phyloP scores from a whole-genome alignment of 2,888 invertebrate species.

The Clistopyga incitator region DNA sequence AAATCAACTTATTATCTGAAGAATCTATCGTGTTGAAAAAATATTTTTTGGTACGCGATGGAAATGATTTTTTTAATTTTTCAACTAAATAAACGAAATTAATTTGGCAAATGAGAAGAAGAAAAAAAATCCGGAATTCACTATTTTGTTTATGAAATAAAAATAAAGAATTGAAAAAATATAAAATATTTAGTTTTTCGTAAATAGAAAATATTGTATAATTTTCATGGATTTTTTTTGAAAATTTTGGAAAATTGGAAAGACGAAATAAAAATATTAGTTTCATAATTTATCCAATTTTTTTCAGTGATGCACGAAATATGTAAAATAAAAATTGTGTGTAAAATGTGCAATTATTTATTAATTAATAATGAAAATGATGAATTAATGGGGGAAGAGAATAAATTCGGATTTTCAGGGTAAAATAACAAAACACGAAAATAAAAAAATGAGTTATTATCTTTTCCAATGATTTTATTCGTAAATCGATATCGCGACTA shows the following conservation, averaged over 20 bases:
- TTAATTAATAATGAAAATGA: neutral
- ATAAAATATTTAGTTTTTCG: neutral
- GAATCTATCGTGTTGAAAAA: neutral
- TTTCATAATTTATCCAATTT: neutral
- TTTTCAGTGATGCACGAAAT: neutral
- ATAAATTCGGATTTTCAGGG: constrained; percentile 8
- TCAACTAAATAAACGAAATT: neutral
- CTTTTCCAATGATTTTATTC: constrained; percentile 45
- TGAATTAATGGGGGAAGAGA: neutral
- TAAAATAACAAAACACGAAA: constrained; percentile 8
- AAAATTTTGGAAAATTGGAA: neutral
- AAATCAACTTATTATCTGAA: neutral
- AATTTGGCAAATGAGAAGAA: too few relatives aligned
- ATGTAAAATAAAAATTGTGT: neutral
- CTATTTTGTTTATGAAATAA: too few relatives aligned
- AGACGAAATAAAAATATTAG: neutral
- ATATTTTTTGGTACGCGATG: neutral
- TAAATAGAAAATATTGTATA: too few relatives aligned
- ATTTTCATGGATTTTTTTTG: neutral
- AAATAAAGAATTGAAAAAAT: neutral
- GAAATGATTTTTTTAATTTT: neutral
- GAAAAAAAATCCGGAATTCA: too few relatives aligned
- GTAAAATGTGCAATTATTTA: neutral
- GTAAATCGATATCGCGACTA: constrained; percentile 50
- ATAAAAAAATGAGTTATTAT: neutral